Base-by-base conservation (phyloP, 2,797 vertebrate genomes). In the Rhyacichthys aspro region DNA sequence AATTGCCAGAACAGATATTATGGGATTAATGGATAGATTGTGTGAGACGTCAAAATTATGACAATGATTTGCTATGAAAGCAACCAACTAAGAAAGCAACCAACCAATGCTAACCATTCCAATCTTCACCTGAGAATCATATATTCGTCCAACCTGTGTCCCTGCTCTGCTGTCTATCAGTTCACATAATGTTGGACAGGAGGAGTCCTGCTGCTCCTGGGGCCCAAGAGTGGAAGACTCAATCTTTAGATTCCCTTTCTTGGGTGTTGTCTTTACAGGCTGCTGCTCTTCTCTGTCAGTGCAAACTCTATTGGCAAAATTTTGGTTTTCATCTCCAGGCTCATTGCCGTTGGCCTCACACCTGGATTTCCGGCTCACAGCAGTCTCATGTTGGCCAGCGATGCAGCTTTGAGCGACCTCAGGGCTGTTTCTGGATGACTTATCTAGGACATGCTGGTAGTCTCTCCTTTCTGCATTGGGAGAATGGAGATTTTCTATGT, bases 151-250 rank as follows among this genome's bases (percentile, higher is more conserved):
- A 39, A 93, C 92, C 88, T 92, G 89, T 8, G 83, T 83, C 54
- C 67, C 83, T 14, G 73, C 85, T 46, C 77, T 64, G 17, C 62
- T 60, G 44, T 86, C 79, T 41, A 70, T 72, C 0, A 72, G 85
- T n/a, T 85, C 70, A 5, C 84, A 81, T 70, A 86, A 89, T 49
- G 67, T 83, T 78, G 81, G 90, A 54, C 85, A 91, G 2, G 75
- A 84, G 37, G 85, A 83, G 9, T 89, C 92, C 60, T 79, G 55
- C 15, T 70, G 79, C 56, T 79, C 85, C 23, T 28, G 23, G 23
- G 23, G 23, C 23, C 23, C 23, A 3, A 5, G 23, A 28, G n/a
- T 34, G 11, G 28, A 34, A 19, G 45, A 12, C n/a, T 33, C n/a
- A 15, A 8, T 48, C 7, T 28, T 16, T 4, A 8, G 34, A 37